Conservation (phyloP, 2,113 vertebrate genomes). For the Neodontobutis hainanensis region DNA sequence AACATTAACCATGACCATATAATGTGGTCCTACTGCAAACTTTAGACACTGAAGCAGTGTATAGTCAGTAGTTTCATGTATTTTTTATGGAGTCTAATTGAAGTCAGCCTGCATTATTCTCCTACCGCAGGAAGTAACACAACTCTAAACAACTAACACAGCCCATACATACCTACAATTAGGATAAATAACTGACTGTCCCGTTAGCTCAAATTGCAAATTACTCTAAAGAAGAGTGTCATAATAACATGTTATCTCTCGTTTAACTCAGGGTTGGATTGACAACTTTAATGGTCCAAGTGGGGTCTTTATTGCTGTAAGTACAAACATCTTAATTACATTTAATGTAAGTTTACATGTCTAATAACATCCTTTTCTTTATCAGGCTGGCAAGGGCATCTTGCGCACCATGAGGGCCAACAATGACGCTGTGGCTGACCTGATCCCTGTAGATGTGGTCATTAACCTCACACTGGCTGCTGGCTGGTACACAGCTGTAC, state of each 20-base stretch:
- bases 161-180: not conserved
- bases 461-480: conserved; percentile 89
- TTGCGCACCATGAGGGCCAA: conserved; percentile 85
- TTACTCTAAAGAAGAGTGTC: not conserved
- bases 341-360: not conserved
- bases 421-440: conserved; percentile 87
- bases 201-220: not conserved
- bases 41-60: conserved; percentile 35
- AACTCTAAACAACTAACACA: conserved; percentile 7
- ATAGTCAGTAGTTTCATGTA: conserved; percentile 55
- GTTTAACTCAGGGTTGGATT: conserved; percentile 87
- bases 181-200: not conserved
- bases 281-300: conserved; percentile 93
- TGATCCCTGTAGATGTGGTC: conserved; percentile 91
- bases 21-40: conserved; percentile 2
- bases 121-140: conserved; percentile 43
- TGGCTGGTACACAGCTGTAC: conserved; percentile 91
- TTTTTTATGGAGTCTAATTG: conserved; percentile 72
- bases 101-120: conserved; percentile 28
- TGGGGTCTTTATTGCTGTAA: conserved; percentile 90
- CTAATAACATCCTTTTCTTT: not conserved
- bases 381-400: conserved; percentile 90
- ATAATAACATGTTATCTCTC: conserved; percentile 8
- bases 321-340: conserved; percentile 49
- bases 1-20: conserved; percentile 9